Evolutionary conservation across 2,888 invertebrate genomes (phyloP), one percentile per base, ranked within the genome.

Genomic region (Rhopalosiphum nymphaeae): DNA sequence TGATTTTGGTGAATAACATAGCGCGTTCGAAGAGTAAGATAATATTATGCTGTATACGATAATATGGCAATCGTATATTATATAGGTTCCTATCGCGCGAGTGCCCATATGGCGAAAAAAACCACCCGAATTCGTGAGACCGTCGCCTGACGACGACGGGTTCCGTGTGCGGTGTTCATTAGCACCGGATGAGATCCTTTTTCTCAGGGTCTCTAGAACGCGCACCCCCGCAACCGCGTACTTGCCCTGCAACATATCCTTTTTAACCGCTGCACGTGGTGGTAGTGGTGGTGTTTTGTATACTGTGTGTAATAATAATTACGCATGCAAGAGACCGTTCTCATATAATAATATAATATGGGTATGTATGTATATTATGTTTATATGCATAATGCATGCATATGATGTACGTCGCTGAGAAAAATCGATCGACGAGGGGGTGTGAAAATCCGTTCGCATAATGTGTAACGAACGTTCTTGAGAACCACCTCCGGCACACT

Each of bases 111-210:
- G 84, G 61, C 93, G 89, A 86, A 90, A 93, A 92, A 78, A 78
- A 46, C n/a, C n/a, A 44, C n/a, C 86, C 86, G 67, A 89, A 89
- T 84, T 85, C 84, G 78, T 84, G 89, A 57, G 93, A 89, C 89
- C 84, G 10, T 1, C 44, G 56, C 42, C 21, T 2, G 78, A n/a
- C n/a, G 67, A 36, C 29, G 57, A 16, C 88, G 67, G 25, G 49
- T 36, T 25, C 36, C 2, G 53, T n/a, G 78, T 56, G 53, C 53
- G 11, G 46, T 67, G 67, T 92, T 88, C 88, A 67, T 88, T 88
- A 67, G 67, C 93, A 86, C 90, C 93, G 90, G 84, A 90, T 90
- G 89, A 90, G 93, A 94, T 90, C 93, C 49, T 90, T 90, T 84
- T 90, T 90, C 93, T 94, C 93, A 90, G 90, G 93, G 85, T 61